A percentile compares a stretch with the other conserved stretches of the same genome.
Evolutionary conservation across 2,888 invertebrate genomes (phyloP).

Genomic region (Cephus spinipes): DNA sequence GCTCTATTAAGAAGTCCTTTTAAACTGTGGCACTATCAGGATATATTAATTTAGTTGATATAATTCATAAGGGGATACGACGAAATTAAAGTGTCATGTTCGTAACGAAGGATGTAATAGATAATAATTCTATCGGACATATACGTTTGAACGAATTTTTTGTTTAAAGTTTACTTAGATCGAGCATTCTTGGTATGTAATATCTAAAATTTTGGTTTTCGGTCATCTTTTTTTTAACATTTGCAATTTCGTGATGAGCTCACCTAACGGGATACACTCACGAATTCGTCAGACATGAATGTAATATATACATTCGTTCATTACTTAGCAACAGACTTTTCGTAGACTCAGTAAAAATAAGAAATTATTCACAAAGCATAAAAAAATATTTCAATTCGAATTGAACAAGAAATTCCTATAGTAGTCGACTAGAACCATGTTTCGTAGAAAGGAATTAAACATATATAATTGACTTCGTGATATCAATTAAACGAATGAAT

Average conservation of each 20-base stretch:
- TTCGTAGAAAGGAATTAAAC: neutral
- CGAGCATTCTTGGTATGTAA: neutral
- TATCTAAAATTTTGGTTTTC: neutral
- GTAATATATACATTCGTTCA: neutral
- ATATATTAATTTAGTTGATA: neutral
- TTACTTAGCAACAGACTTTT: neutral
- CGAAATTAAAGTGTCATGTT: neutral
- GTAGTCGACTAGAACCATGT: neutral
- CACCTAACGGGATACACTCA: neutral
- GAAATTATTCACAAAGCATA: neutral
- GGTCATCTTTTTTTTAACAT: neutral
- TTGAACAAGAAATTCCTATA: neutral
- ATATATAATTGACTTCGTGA: neutral
- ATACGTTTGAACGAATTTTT: neutral
- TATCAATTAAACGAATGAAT: neutral
- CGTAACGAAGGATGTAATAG: neutral
- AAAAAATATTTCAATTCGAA: neutral
- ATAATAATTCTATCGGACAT: neutral
- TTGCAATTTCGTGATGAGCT: neutral
- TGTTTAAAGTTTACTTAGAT: neutral
- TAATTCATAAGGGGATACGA: neutral
- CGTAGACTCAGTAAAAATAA: neutral
- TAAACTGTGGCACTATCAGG: neutral
- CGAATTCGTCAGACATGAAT: neutral
- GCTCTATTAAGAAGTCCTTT: constrained; percentile 5